Evolutionary conservation across 1,140 invertebrate species (phyloP).

Genomic region (Ceratina calcarata): DNA sequence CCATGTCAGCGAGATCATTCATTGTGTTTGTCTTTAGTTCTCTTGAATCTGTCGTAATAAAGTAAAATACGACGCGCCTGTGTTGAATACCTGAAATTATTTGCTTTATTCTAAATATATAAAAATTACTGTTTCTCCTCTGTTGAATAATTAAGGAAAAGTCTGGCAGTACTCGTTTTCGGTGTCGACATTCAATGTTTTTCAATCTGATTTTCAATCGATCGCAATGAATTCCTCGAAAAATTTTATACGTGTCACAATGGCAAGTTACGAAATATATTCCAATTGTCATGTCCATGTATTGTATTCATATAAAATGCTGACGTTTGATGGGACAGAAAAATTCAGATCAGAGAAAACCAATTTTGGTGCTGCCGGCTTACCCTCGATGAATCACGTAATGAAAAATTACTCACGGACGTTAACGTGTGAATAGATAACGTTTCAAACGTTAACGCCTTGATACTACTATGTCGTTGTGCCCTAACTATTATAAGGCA

Average conservation of each 20-base stretch:
- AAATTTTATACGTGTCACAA: too few species aligned
- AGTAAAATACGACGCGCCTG: conserved; percentile 49
- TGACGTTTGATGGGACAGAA: not conserved
- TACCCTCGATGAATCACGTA: not conserved
- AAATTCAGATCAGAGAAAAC: not conserved
- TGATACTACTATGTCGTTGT: conserved; percentile 37
- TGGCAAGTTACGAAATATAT: too few species aligned
- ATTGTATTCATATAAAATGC: too few species aligned
- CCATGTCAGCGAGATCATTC: not conserved
- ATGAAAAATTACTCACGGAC: conserved; percentile 35
- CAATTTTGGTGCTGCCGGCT: too few species aligned
- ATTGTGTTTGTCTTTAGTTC: not conserved
- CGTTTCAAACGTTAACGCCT: conserved; percentile 36
- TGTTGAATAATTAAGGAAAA: too few species aligned
- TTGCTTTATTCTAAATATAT: not conserved
- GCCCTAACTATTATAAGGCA: conserved; percentile 47
- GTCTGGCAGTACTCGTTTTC: too few species aligned
- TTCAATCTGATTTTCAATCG: too few species aligned
- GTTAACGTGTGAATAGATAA: conserved; percentile 51
- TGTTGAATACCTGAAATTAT: conserved; percentile 51
- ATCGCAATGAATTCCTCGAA: too few species aligned
- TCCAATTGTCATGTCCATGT: too few species aligned
- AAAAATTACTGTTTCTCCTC: too few species aligned
- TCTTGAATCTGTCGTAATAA: conserved; percentile 22
- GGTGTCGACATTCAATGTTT: too few species aligned